These are phyloP conservation scores for Micrasema minimum DNA, from an alignment of 1,140 invertebrate species.

Conservation along the genomic window DNA sequence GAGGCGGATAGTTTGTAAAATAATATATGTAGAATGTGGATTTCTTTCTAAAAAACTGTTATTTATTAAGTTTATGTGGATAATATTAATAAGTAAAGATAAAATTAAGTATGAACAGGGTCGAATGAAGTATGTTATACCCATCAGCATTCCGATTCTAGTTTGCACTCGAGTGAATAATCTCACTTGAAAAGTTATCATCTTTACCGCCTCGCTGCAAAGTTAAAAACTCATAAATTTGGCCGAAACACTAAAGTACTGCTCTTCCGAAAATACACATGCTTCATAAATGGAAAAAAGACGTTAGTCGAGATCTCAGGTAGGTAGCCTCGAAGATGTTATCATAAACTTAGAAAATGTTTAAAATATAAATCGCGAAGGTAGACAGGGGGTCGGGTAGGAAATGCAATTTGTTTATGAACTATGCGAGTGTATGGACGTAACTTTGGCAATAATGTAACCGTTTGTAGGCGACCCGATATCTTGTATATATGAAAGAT, in stretches of 20 bases:
- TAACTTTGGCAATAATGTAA: constrained; percentile 51
- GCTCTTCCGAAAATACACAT: constrained; percentile 44
- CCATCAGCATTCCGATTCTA: constrained; percentile 32
- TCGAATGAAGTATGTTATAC: constrained; percentile 37
- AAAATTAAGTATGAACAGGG: too few relatives aligned
- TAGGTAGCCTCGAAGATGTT: constrained; percentile 12
- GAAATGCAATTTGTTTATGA: constrained; percentile 52
- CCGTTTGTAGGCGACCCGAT: constrained; percentile 14
- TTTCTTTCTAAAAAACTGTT: too few relatives aligned
- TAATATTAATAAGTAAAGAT: too few relatives aligned
- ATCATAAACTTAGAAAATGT: constrained; percentile 46
- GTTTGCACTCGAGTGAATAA: constrained; percentile 41
- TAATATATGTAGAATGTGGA: too few relatives aligned
- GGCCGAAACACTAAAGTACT: constrained; percentile 45
- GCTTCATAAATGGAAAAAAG: constrained; percentile 50
- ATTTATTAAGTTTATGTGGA: too few relatives aligned
- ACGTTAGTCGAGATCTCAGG: constrained; percentile 35
- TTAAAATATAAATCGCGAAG: constrained; percentile 51
- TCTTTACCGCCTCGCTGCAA: constrained; percentile 43
- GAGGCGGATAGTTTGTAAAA: too few relatives aligned
- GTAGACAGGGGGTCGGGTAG: constrained; percentile 1
- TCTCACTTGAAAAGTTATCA: constrained; percentile 43
- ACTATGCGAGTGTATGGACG: constrained; percentile 44
- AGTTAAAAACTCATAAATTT: constrained; percentile 52
- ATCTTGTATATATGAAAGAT: too few relatives aligned